Base-by-base conservation (phyloP, 2,113 vertebrate genomes). In the Periophthalmus modestus region DNA sequence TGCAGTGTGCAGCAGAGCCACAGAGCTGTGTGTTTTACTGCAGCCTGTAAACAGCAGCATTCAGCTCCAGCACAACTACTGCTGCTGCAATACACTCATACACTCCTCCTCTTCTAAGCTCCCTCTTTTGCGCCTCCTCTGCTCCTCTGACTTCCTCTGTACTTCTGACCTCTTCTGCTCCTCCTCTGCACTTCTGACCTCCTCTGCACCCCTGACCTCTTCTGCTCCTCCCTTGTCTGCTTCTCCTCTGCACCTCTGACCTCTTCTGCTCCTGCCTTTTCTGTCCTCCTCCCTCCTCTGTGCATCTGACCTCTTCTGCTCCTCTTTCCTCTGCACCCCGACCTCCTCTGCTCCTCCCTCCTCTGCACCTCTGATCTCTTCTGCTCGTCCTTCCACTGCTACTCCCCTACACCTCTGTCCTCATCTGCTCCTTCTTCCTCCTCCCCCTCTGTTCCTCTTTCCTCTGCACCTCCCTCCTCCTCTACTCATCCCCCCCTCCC, bases 21-120 rank as follows among this genome's bases (percentile, higher is more conserved):
- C 75, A 66, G 73, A 52, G 28, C 78, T 74, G 73, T 72, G 72
- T 78, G 80, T 74, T 84, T 80, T 85, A 83, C 89, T 77, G 82
- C 86, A 88, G 77, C 77, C 82, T 84, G 81, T 86, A 91, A 91
- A 88, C 84, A 87, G 77, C 84, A 73, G 66, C 75, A 80, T 77
- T 83, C 82, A 80, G 68, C 52, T 21, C 7, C 39, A 11, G 28
- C 3, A 10, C 39, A 2, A 43, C 39, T 39, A 9, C 57, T 24
- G 24, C 66, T 67, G 58, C 16, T 52, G 52, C 52, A 54, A 54
- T 6, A 7, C 18, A 7, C 71, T 61, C 66, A 36, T 36, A 72
- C 13, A 36, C 71, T 0, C 59, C 80, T 71, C 67, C 80, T 73
- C 15, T 4, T 52, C 50, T 16, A 2, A 0, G 15, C 16, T 16